A percentile compares a stretch with the other conserved stretches of the same genome.
These are phyloP conservation scores for Nephrotoma appendiculata DNA, from an alignment of 2,888 invertebrate genomes.

Conservation along the genomic window DNA sequence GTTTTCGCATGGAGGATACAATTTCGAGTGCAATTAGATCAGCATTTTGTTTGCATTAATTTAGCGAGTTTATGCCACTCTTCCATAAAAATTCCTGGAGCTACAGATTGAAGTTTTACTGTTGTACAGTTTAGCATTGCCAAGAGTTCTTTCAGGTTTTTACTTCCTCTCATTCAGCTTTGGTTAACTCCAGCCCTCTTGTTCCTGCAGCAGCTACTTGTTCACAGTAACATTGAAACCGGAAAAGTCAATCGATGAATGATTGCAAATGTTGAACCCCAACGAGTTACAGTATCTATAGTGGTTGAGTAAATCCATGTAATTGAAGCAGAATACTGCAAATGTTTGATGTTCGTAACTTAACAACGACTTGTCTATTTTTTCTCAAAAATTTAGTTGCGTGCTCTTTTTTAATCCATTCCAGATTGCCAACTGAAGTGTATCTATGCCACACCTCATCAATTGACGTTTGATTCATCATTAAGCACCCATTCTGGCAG, in stretches of 20 bases:
- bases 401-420: neutral
- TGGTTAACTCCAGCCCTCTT: too few species aligned
- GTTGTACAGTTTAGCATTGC: neutral
- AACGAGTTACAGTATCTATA: too few species aligned
- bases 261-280: too few species aligned
- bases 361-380: neutral
- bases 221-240: too few species aligned
- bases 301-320: too few species aligned
- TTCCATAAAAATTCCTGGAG: neutral
- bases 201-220: neutral
- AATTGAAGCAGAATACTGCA: too few species aligned
- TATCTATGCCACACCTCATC: neutral
- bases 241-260: too few species aligned
- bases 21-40: neutral
- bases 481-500: neutral
- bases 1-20: neutral
- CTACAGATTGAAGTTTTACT: neutral
- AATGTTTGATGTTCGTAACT: too few species aligned
- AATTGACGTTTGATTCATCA: neutral
- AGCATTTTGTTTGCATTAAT: neutral
- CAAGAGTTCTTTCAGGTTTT: neutral
- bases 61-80: neutral
- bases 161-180: too few species aligned
- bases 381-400: neutral
- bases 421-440: conserved; percentile 2